These are phyloP conservation scores for Panulirus ornatus DNA, from an alignment of 1,140 invertebrate genomes.

Conservation along the genomic window DNA sequence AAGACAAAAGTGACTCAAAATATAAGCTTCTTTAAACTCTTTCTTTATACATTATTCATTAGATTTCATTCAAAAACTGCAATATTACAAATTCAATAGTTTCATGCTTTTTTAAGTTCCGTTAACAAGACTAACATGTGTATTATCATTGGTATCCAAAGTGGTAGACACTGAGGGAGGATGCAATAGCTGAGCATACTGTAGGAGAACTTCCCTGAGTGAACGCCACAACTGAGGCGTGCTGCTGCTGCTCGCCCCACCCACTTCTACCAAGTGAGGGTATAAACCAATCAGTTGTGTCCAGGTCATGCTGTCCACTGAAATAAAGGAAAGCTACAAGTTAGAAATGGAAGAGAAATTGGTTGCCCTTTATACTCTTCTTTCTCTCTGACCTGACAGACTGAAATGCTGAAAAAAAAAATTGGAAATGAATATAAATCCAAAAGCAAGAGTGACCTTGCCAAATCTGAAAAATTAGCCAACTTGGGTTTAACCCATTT, in stretches of 20 bases:
- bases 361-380: no score
- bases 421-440: no score
- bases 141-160: conserved; percentile 26
- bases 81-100: conserved; percentile 16
- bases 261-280: conserved; percentile 87
- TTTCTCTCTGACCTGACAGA: no score
- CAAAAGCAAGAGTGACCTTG: no score
- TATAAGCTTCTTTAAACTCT: conserved; percentile 1
- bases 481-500: no score
- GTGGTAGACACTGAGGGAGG: conserved; percentile 48
- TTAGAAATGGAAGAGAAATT: background rate
- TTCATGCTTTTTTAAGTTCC: conserved; percentile 35
- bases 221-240: conserved; percentile 73
- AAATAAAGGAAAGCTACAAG: conserved; percentile 73
- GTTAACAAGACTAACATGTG: conserved; percentile 45
- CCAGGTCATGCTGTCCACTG: conserved; percentile 94
- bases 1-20: conserved; percentile 4
- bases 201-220: conserved; percentile 73
- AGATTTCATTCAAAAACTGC: conserved; percentile 1
- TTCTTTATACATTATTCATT: background rate
- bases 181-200: conserved; percentile 73
- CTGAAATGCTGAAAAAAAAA: no score
- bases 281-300: conserved; percentile 94
- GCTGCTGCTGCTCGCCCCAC: conserved; percentile 64
- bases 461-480: no score